Conservation (phyloP, 2,888 invertebrate species). For the Brenthis daphne region DNA sequence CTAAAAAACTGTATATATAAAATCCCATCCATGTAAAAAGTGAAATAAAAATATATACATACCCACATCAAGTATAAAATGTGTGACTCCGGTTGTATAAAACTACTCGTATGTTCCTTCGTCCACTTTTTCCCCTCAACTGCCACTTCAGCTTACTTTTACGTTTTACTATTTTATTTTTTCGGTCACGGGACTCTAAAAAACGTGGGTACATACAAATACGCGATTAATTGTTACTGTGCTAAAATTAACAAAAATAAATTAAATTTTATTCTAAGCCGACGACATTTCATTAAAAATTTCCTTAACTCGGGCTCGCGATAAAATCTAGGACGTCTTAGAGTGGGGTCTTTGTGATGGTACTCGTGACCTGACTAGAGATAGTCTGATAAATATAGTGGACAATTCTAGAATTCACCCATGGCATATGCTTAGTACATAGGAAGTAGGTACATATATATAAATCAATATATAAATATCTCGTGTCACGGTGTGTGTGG, state of each 20-base stretch:
- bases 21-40: no score
- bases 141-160: no score
- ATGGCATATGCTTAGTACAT: neutral
- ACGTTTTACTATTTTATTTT: no score
- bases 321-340: conserved; percentile 51
- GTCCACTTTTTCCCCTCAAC: no score
- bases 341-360: conserved; percentile 48
- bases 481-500: no score
- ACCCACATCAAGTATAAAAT: no score
- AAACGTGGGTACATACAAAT: neutral
- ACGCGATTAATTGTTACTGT: neutral
- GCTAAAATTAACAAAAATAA: neutral
- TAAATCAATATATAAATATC: no score
- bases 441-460: no score
- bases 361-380: conserved; percentile 52
- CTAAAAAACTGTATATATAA: no score
- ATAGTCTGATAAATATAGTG: conserved; percentile 39
- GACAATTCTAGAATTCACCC: conserved; percentile 15
- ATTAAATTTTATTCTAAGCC: conserved; percentile 4
- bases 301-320: conserved; percentile 43
- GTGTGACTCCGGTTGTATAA: no score
- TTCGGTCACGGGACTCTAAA: neutral
- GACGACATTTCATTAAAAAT: conserved; percentile 46
- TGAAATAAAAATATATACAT: no score
- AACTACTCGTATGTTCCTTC: no score